A percentile compares a stretch with the other conserved stretches of the same genome.
These are phyloP conservation scores for Yponomeuta malinellus DNA, from an alignment of 2,888 invertebrate genomes.

Conservation along the genomic window DNA sequence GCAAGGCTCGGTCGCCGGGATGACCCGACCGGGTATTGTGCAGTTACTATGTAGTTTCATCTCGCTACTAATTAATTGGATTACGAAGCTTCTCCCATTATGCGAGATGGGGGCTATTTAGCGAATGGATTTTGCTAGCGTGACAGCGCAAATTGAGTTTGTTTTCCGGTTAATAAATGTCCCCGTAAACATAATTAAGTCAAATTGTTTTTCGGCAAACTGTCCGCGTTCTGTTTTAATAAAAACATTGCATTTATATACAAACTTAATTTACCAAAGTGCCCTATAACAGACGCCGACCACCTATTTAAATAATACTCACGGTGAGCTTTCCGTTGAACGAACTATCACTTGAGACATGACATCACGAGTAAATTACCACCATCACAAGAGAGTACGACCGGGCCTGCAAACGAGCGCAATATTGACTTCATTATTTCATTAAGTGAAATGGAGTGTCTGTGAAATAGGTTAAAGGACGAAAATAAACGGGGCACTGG, in stretches of 20 bases:
- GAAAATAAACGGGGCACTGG: conserved; percentile 60
- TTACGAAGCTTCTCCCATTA: conserved; percentile 58
- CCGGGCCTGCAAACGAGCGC: background rate
- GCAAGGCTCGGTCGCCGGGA: background rate
- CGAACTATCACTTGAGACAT: background rate
- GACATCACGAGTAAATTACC: conserved; percentile 11
- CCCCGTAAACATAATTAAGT: conserved; percentile 42
- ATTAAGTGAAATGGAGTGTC: conserved; percentile 67
- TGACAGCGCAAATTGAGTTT: conserved; percentile 49
- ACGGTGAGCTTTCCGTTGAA: background rate
- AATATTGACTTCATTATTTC: conserved; percentile 64
- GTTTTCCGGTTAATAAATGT: conserved; percentile 39
- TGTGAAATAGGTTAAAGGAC: conserved; percentile 66
- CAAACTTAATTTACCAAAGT: background rate
- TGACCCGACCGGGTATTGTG: background rate
- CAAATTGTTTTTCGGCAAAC: conserved; percentile 25
- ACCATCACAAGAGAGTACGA: conserved; percentile 25
- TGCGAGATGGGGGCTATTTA: conserved; percentile 58
- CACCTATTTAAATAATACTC: background rate
- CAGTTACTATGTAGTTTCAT: conserved; percentile 41
- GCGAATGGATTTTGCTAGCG: conserved; percentile 57
- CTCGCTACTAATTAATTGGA: conserved; percentile 61
- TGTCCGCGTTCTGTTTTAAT: background rate
- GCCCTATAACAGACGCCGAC: background rate
- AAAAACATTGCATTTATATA: background rate